A percentile compares a stretch with the other conserved stretches of the same genome.
Conservation (phyloP, 2,797 vertebrate species). For the Leontopithecus rosalia region DNA sequence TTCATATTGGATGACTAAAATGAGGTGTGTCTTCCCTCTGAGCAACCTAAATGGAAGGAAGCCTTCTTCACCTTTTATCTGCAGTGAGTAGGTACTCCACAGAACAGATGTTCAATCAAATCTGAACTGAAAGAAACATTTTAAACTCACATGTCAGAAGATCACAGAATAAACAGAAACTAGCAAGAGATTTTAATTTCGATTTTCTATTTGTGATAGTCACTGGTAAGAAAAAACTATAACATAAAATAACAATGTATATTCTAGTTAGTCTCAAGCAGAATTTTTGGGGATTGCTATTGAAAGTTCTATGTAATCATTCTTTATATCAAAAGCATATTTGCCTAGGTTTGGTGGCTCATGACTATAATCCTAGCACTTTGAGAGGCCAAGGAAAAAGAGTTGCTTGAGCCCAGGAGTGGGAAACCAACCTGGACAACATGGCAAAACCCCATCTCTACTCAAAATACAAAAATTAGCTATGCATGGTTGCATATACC, state of each 20-base stretch:
- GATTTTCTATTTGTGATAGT: not conserved
- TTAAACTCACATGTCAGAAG: not conserved
- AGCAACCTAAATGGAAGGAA: not conserved
- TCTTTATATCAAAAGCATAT: not conserved
- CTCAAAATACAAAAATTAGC: not conserved
- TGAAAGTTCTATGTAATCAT: not conserved
- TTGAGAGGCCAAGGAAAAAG: not conserved
- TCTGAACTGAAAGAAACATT: not conserved
- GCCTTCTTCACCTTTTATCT: not conserved
- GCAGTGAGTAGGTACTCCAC: not conserved
- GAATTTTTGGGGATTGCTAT: not conserved
- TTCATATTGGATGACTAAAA: not conserved
- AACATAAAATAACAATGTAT: not conserved
- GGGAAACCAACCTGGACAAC: not conserved
- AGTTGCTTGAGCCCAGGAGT: too few species aligned
- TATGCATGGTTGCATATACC: not conserved
- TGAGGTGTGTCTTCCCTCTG: not conserved
- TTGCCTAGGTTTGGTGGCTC: not conserved
- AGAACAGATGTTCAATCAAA: not conserved
- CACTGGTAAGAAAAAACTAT: not conserved
- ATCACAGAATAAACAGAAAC: not conserved
- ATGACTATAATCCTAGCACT: not conserved
- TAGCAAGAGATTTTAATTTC: not conserved
- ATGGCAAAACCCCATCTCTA: not conserved
- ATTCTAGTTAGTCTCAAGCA: not conserved